These are phyloP conservation scores for Enteromius afrohamiltoni DNA, from an alignment of 2,797 vertebrate genomes.

Conservation along the genomic window DNA sequence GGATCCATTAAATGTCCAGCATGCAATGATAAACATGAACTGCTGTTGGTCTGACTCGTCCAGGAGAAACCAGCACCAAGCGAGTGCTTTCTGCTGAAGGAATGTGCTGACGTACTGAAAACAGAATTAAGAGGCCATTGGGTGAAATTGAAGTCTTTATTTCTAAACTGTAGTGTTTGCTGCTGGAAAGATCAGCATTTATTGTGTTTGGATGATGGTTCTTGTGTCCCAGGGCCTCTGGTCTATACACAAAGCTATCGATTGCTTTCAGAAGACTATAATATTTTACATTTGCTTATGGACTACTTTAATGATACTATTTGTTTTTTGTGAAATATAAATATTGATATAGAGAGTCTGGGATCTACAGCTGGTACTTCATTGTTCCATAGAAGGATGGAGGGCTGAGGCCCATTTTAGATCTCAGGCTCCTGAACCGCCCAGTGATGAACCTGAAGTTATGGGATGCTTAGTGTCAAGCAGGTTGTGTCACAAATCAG, in stretches of 20 bases:
- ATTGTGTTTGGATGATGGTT: background rate
- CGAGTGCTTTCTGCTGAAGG: background rate
- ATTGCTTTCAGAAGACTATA: background rate
- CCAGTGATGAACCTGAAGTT: too few relatives aligned
- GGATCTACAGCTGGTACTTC: too few relatives aligned
- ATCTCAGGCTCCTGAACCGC: too few relatives aligned
- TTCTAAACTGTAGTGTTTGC: slow-evolving; percentile 10
- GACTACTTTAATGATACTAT: background rate
- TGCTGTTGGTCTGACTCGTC: slow-evolving; percentile 1
- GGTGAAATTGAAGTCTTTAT: background rate
- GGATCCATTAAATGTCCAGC: slow-evolving; percentile 4
- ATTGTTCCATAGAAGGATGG: too few relatives aligned
- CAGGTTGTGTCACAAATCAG: too few relatives aligned
- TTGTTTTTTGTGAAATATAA: background rate
- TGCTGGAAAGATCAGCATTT: background rate
- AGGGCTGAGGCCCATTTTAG: too few relatives aligned
- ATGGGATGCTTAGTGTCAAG: too few relatives aligned
- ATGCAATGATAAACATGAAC: slow-evolving; percentile 27
- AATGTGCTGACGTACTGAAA: slow-evolving; percentile 1
- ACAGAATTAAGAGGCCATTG: background rate
- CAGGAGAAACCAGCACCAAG: background rate
- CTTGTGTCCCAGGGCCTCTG: background rate
- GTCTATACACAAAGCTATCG: background rate
- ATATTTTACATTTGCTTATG: background rate
- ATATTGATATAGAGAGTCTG: too few relatives aligned